These are phyloP conservation scores for Acrobasis suavella DNA, from an alignment of 2,888 invertebrate species.

Conservation along the genomic window DNA sequence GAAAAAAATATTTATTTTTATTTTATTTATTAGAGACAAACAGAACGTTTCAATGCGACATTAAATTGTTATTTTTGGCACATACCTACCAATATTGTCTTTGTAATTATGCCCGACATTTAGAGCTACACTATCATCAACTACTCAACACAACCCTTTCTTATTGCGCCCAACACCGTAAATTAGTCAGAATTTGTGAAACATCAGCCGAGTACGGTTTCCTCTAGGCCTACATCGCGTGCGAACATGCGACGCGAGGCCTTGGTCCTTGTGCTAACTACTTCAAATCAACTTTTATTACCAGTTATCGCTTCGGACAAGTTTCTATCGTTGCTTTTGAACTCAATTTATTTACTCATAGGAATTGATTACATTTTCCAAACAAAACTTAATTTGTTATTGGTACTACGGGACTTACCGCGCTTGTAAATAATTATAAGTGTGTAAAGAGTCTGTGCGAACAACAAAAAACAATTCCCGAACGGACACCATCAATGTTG, in stretches of 20 bases:
- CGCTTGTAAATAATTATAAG: too few species aligned
- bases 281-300: slow-evolving; percentile 40
- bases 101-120: not conserved
- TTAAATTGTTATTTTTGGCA: too few species aligned
- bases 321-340: slow-evolving; percentile 32
- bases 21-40: too few species aligned
- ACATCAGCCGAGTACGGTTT: slow-evolving; percentile 38
- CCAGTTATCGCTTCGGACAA: slow-evolving; percentile 33
- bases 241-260: slow-evolving; percentile 52
- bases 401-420: too few species aligned
- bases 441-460: too few species aligned
- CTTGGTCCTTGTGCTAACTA: slow-evolving; percentile 49
- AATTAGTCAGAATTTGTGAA: slow-evolving; percentile 31
- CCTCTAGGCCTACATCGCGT: slow-evolving; percentile 49
- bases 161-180: not conserved
- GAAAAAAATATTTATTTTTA: too few species aligned
- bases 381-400: too few species aligned
- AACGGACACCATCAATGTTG: too few species aligned
- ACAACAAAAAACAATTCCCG: too few species aligned
- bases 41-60: too few species aligned
- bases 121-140: not conserved
- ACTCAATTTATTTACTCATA: slow-evolving; percentile 22
- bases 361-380: slow-evolving; percentile 5
- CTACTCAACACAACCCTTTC: not conserved
- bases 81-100: too few species aligned